These are phyloP conservation scores for Cartodere bifasciata DNA, from an alignment of 2,888 invertebrate species.

Conservation along the genomic window DNA sequence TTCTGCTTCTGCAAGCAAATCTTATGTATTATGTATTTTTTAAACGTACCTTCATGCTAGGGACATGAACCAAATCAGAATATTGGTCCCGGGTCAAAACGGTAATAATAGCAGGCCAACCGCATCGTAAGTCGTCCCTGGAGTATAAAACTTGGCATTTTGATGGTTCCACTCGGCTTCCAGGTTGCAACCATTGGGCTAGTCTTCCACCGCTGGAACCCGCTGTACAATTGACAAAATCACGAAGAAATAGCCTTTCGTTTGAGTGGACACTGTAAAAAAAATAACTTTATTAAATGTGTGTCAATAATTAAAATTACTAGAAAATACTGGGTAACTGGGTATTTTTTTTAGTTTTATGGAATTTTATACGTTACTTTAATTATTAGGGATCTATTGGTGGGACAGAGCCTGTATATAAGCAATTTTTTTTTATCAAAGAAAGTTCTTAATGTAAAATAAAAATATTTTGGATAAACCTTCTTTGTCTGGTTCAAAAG, in stretches of 20 bases:
- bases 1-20: too few species aligned
- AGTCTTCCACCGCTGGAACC: slow-evolving; percentile 79
- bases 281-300: slow-evolving; percentile 7
- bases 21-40: too few species aligned
- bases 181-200: slow-evolving; percentile 90
- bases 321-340: too few species aligned
- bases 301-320: too few species aligned
- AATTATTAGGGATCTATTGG: too few species aligned
- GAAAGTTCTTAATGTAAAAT: too few species aligned
- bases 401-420: too few species aligned
- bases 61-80: slow-evolving; percentile 73
- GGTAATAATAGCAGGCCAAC: slow-evolving; percentile 74
- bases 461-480: too few species aligned
- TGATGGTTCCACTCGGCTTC: slow-evolving; percentile 78
- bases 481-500: too few species aligned
- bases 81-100: slow-evolving; percentile 83
- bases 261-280: slow-evolving; percentile 68
- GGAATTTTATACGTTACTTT: too few species aligned
- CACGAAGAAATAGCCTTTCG: slow-evolving; percentile 82
- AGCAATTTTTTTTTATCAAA: too few species aligned
- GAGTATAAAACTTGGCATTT: slow-evolving; percentile 76
- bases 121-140: slow-evolving; percentile 57
- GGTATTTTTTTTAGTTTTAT: too few species aligned
- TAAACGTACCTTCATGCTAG: slow-evolving; percentile 69
- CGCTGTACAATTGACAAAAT: slow-evolving; percentile 78